Percentiles rank a stretch among this genome's conserved stretches.
These are phyloP conservation scores for Caenorhabditis virilis DNA, from an alignment of 2,888 invertebrate species.

Conservation along the genomic window DNA sequence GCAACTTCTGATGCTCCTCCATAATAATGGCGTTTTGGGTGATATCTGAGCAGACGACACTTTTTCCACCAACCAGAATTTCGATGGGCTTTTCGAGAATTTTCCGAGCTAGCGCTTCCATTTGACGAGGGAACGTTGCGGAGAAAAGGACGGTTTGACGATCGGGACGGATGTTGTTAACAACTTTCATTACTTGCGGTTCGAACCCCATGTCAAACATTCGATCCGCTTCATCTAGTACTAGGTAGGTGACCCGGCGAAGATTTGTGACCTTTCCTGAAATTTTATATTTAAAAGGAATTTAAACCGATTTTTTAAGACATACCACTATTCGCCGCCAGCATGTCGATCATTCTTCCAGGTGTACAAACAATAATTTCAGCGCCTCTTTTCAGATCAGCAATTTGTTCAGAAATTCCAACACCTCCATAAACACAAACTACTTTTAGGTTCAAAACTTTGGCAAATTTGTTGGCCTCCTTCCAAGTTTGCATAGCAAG, in stretches of 20 bases:
- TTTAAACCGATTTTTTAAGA: constrained; percentile 4
- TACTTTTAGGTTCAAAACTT: constrained; percentile 78
- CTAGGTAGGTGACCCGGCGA: constrained; percentile 92
- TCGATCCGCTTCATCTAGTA: constrained; percentile 96
- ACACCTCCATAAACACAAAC: constrained; percentile 99
- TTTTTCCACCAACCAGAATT: constrained; percentile 84
- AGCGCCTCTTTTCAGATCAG: constrained; percentile 91
- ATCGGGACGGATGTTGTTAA: constrained; percentile 86
- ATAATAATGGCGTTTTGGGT: constrained; percentile 89
- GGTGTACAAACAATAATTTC: constrained; percentile 99
- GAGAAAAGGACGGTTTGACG: constrained; percentile 98
- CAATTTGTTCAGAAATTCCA: constrained; percentile 92
- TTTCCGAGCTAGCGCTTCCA: constrained; percentile 94
- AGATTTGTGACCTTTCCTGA: constrained; percentile 88
- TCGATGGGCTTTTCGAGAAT: constrained; percentile 93
- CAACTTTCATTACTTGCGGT: constrained; percentile 93
- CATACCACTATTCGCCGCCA: constrained; percentile 91
- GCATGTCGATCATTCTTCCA: constrained; percentile 99
- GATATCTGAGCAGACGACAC: constrained; percentile 95
- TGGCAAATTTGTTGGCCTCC: constrained; percentile 92
- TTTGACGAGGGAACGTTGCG: constrained; percentile 96
- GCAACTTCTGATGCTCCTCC: constrained; percentile 95
- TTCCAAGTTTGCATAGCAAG: constrained; percentile 97
- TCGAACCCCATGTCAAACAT: constrained; percentile 99
- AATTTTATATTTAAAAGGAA: constrained; percentile 18